Conservation (phyloP, 2,888 invertebrate genomes). For the Litoditis marina region DNA sequence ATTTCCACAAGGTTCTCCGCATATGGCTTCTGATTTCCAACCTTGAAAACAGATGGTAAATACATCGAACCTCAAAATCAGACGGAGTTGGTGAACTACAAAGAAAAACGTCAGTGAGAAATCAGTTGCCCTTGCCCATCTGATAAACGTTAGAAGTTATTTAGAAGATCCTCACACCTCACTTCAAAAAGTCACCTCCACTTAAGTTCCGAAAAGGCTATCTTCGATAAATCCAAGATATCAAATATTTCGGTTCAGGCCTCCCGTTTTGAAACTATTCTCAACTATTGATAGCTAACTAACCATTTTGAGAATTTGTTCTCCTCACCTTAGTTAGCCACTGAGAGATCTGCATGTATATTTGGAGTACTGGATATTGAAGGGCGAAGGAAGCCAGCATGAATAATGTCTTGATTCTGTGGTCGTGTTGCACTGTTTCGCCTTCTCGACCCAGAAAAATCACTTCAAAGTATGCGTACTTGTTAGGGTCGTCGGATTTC, state of each 20-base stretch:
- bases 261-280: too few species aligned
- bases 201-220: too few species aligned
- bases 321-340: constrained; percentile 37
- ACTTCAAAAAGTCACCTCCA: too few species aligned
- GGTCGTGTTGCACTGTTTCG: constrained; percentile 28
- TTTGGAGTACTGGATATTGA: constrained; percentile 32
- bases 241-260: too few species aligned
- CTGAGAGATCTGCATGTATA: constrained; percentile 28
- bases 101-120: too few species aligned
- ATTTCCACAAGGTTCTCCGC: constrained; percentile 29
- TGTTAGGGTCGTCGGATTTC: constrained; percentile 27
- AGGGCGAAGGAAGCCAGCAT: constrained; percentile 31
- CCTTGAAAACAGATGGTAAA: not conserved
- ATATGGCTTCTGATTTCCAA: constrained; percentile 3
- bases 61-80: not conserved
- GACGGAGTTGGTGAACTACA: too few species aligned
- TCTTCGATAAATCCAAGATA: too few species aligned
- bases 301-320: not conserved
- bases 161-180: too few species aligned
- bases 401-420: constrained; percentile 22
- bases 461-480: constrained; percentile 38
- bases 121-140: too few species aligned
- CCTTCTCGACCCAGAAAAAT: constrained; percentile 39
- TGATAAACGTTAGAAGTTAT: too few species aligned
- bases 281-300: constrained; percentile 10